Evolutionary conservation across 2,113 vertebrate genomes (phyloP).

Genomic region (Raphicerus campestris): DNA sequence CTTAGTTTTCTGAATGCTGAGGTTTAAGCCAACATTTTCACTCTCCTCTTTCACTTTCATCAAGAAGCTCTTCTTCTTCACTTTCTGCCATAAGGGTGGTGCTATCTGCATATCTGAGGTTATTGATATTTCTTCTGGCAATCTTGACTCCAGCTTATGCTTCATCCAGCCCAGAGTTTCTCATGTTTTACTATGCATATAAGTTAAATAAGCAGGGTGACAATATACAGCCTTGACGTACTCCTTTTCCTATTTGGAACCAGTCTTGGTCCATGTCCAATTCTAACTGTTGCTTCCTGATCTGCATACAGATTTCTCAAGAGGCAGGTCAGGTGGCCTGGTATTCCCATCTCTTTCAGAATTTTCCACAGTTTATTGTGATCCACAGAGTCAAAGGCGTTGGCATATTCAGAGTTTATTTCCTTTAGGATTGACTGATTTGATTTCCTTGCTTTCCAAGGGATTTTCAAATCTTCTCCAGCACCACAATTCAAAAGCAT

Average conservation of each 20-base stretch:
- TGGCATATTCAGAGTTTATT: neutral
- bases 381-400: neutral
- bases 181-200: neutral
- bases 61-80: neutral
- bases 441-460: neutral
- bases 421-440: neutral
- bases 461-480: neutral
- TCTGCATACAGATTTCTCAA: neutral
- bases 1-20: neutral
- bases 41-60: neutral
- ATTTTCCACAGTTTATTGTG: neutral
- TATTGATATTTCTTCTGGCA: neutral
- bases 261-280: neutral
- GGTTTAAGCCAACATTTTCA: neutral
- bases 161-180: rapidly evolving
- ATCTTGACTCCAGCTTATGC: neutral
- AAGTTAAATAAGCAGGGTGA: neutral
- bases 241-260: neutral
- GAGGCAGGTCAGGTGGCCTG: neutral
- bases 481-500: neutral
- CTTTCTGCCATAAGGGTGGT: neutral
- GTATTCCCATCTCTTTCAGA: neutral
- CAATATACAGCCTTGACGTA: neutral
- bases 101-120: neutral
- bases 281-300: neutral